phyloP scores from a whole-genome alignment of 1,140 invertebrate species.

The Oscheius sp. region DNA sequence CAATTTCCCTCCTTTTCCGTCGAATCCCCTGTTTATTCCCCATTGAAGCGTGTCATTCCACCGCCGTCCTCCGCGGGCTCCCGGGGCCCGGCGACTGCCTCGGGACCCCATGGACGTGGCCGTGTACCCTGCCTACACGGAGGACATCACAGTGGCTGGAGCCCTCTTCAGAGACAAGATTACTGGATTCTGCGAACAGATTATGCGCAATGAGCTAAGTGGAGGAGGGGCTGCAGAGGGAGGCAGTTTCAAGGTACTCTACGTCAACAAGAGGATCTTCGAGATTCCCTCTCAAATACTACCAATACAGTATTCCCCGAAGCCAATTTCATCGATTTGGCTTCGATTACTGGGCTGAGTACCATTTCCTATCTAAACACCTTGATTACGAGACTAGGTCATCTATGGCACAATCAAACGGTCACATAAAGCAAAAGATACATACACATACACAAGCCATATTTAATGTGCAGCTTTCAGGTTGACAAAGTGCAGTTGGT shows the following conservation, averaged over 20 bases:
- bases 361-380: too few species aligned
- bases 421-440: not conserved
- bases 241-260: not conserved
- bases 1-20: too few species aligned
- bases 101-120: constrained; percentile 1
- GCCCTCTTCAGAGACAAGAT: constrained; percentile 35
- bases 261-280: too few species aligned
- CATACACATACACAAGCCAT: not conserved
- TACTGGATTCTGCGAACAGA: constrained; percentile 20
- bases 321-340: too few species aligned
- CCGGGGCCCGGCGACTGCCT: not conserved
- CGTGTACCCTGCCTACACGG: constrained; percentile 32
- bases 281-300: too few species aligned
- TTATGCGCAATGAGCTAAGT: constrained; percentile 11
- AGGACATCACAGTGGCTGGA: constrained; percentile 44
- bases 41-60: too few species aligned
- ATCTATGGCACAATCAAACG: not conserved
- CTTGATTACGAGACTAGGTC: not conserved
- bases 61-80: not conserved
- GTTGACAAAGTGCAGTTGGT: constrained; percentile 57
- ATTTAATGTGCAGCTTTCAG: constrained; percentile 27
- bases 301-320: too few species aligned
- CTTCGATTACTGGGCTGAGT: too few species aligned
- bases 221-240: not conserved
- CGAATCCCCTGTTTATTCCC: too few species aligned